A percentile compares a stretch with the other conserved stretches of the same genome.
Conservation (phyloP, 1,140 invertebrate genomes). For the Pemphigus obesinymphae region DNA sequence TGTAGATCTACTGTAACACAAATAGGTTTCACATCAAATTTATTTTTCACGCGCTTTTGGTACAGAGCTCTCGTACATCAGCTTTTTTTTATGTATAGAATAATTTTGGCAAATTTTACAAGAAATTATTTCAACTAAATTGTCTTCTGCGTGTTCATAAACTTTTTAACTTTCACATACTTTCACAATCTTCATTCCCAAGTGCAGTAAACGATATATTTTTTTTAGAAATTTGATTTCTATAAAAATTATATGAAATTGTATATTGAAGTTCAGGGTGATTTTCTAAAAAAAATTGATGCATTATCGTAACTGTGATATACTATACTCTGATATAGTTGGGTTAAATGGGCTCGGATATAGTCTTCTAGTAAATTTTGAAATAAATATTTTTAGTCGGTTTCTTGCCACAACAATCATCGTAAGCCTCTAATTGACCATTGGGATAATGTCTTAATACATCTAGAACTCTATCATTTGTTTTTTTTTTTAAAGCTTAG, state of each 20-base stretch:
- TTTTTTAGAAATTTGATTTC: background rate
- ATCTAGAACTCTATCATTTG: background rate
- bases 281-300: background rate
- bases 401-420: background rate
- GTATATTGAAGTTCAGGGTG: background rate
- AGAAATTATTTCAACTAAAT: background rate
- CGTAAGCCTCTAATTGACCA: background rate
- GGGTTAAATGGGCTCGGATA: background rate
- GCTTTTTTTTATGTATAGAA: background rate
- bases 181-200: background rate
- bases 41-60: background rate
- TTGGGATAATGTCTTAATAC: background rate
- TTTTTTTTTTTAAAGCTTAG: background rate
- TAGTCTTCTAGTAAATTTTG: background rate
- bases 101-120: conserved; percentile 7
- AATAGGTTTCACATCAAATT: background rate
- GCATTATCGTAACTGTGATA: background rate
- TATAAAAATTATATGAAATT: background rate
- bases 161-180: background rate
- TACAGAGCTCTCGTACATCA: background rate
- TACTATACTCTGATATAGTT: background rate
- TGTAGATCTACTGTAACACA: conserved; percentile 43
- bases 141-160: background rate
- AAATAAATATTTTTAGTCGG: background rate
- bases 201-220: background rate